phyloP scores from a whole-genome alignment of 2,888 invertebrate genomes.

The Oligia latruncula region DNA sequence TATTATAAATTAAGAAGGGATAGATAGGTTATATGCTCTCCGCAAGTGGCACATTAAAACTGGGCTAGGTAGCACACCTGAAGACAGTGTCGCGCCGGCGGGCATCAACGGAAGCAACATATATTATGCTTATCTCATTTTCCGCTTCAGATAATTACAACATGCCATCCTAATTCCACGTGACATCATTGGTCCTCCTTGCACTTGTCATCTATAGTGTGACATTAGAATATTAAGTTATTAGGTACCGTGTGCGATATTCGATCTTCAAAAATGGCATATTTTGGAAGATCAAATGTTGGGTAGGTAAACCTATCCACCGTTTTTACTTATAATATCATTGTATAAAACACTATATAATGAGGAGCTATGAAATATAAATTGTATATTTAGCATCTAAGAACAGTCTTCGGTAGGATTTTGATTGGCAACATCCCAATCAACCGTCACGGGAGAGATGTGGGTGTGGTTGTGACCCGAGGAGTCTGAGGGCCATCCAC shows the following conservation, averaged over 20 bases:
- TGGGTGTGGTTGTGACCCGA: conserved; percentile 87
- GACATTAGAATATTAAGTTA: not conserved
- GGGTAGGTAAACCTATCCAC: too few relatives aligned
- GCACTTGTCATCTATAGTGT: too few relatives aligned
- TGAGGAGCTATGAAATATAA: conserved; percentile 49
- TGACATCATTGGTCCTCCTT: not conserved
- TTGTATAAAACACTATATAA: conserved; percentile 38
- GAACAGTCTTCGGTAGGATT: conserved; percentile 72
- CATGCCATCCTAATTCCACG: not conserved
- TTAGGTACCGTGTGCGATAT: not conserved
- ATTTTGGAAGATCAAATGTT: not conserved
- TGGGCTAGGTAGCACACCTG: not conserved
- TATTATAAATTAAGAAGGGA: not conserved
- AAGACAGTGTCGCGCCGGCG: not conserved
- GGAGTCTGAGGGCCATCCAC: conserved; percentile 93
- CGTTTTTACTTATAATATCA: not conserved
- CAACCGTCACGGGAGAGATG: conserved; percentile 82
- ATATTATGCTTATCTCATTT: not conserved
- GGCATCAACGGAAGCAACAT: not conserved
- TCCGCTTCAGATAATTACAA: not conserved
- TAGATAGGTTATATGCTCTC: not conserved
- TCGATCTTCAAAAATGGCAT: too few relatives aligned
- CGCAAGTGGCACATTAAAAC: not conserved
- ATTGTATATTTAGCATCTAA: conserved; percentile 67
- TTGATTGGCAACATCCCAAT: conserved; percentile 50